phyloP scores from a whole-genome alignment of 53 echinoderm and acorn worm species.

The Paelopatides confundens region DNA sequence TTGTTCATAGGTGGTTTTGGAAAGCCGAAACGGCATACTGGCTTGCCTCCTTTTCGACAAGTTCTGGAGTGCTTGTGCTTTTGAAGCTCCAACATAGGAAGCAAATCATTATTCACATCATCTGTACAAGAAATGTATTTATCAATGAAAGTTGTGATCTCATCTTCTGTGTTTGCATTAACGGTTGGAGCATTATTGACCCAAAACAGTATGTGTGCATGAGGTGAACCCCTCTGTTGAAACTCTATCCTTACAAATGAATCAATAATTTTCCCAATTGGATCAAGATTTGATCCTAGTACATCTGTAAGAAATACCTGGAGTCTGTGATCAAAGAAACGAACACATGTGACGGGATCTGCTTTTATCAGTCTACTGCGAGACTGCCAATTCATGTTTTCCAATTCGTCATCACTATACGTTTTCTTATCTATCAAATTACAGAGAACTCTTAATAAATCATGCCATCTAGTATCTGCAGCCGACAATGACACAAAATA shows the following conservation, averaged over 20 bases:
- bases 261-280: slow-evolving; percentile 10
- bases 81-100: slow-evolving; percentile 28
- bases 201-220: slow-evolving; percentile 54
- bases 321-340: no score
- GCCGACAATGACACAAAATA: no score
- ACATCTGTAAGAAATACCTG: no score
- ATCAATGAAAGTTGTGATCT: slow-evolving; percentile 33
- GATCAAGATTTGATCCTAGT: no score
- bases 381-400: no score
- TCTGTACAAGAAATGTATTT: slow-evolving; percentile 38
- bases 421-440: no score
- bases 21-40: slow-evolving; percentile 59
- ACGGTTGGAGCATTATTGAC: slow-evolving; percentile 43
- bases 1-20: slow-evolving; percentile 56
- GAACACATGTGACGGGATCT: no score
- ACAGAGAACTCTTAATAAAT: no score
- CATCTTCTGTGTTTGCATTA: not conserved
- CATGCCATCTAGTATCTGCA: no score
- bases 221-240: slow-evolving; percentile 61
- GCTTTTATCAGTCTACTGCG: no score
- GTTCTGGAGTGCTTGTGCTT: slow-evolving; percentile 52
- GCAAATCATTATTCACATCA: not conserved
- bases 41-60: slow-evolving; percentile 32
- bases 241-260: slow-evolving; percentile 47
- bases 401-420: no score